Evolutionary conservation across 1,140 invertebrate genomes (phyloP).

Genomic region (Nebria ingens): DNA sequence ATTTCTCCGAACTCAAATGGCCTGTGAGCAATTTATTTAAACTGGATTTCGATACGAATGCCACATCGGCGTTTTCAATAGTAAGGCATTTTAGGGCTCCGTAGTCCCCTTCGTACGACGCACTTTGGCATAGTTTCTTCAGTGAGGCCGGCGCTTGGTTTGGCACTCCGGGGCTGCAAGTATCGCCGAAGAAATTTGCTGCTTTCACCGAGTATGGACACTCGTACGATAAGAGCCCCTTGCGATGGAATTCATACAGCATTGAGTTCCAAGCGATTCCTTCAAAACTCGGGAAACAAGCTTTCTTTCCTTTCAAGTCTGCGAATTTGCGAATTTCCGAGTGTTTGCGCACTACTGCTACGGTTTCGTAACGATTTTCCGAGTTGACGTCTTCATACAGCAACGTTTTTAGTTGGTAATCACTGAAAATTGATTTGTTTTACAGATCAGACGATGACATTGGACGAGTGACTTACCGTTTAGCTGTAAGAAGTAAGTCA

Average conservation of each 20-base stretch:
- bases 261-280: constrained; percentile 55
- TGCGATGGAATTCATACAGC: constrained; percentile 42
- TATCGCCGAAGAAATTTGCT: constrained; percentile 48
- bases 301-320: constrained; percentile 53
- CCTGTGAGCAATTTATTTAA: constrained; percentile 44
- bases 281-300: constrained; percentile 57
- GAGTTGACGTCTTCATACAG: constrained; percentile 52
- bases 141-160: constrained; percentile 13
- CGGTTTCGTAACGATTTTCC: constrained; percentile 50
- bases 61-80: constrained; percentile 71
- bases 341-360: constrained; percentile 56
- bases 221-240: constrained; percentile 29
- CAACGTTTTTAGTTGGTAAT: constrained; percentile 49
- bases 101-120: constrained; percentile 38
- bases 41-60: constrained; percentile 66
- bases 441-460: neutral
- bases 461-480: constrained; percentile 34
- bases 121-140: constrained; percentile 17
- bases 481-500: constrained; percentile 45
- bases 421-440: constrained; percentile 33
- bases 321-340: constrained; percentile 44
- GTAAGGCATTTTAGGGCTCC: constrained; percentile 70
- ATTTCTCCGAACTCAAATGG: constrained; percentile 22
- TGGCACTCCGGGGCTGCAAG: constrained; percentile 43
- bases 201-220: constrained; percentile 38